phyloP scores from a whole-genome alignment of 1,140 invertebrate genomes.

The Argopecten irradians region DNA sequence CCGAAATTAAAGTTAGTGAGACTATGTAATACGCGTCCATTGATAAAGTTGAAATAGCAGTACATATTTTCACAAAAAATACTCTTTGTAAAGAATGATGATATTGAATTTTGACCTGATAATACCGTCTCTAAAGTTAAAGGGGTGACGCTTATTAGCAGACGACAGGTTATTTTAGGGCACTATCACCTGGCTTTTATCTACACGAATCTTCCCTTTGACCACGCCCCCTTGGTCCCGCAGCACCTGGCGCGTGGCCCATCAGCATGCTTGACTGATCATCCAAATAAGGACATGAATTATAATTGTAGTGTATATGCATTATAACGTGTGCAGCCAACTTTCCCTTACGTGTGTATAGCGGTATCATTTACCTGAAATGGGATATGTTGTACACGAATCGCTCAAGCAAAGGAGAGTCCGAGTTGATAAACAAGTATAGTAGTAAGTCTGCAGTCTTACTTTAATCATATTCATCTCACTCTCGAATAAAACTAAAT shows the following conservation, averaged over 20 bases:
- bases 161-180: background rate
- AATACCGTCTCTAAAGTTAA: background rate
- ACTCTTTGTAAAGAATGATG: too few relatives aligned
- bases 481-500: too few relatives aligned
- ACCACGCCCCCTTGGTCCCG: slow-evolving; percentile 1
- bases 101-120: background rate
- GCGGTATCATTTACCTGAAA: background rate
- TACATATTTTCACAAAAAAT: too few relatives aligned
- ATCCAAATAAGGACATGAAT: background rate
- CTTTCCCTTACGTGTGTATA: background rate
- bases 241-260: slow-evolving; percentile 3
- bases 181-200: background rate
- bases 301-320: background rate
- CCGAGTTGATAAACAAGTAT: too few relatives aligned
- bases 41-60: too few relatives aligned
- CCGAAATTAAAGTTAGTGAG: too few relatives aligned
- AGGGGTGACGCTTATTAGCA: background rate
- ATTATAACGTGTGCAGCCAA: background rate
- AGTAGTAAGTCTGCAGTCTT: too few relatives aligned
- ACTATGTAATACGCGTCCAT: too few relatives aligned
- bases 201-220: background rate
- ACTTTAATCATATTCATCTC: too few relatives aligned
- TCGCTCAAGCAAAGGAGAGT: too few relatives aligned
- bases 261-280: slow-evolving; percentile 1
- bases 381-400: background rate